Percentiles rank a stretch among this genome's conserved stretches.
phyloP scores from a whole-genome alignment of 2,888 invertebrate genomes.

The Ischnus inquisitorius region DNA sequence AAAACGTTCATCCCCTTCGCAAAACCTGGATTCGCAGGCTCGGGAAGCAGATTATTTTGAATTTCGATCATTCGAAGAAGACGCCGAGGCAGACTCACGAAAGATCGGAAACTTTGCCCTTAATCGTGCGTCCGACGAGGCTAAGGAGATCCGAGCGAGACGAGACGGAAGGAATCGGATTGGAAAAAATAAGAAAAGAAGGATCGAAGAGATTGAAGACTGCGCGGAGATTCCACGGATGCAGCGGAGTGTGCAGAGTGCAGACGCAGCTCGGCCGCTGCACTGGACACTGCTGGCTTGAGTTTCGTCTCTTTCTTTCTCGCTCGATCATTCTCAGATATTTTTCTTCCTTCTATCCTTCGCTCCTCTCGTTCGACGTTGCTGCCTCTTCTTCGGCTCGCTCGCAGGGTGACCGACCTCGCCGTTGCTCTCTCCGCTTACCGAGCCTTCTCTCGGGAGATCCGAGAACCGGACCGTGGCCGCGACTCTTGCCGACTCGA shows the following conservation, averaged over 20 bases:
- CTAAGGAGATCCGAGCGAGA: constrained; percentile 8
- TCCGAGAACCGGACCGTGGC: constrained; percentile 74
- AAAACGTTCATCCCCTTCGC: no score
- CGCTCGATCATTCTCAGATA: constrained; percentile 30
- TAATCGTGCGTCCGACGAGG: constrained; percentile 26
- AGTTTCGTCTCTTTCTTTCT: constrained; percentile 51
- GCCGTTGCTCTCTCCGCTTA: constrained; percentile 37
- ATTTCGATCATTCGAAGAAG: neutral
- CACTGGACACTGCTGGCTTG: constrained; percentile 66
- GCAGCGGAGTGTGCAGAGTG: constrained; percentile 52
- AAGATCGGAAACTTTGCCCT: constrained; percentile 12
- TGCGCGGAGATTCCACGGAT: constrained; percentile 37
- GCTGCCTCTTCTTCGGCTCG: constrained; percentile 53
- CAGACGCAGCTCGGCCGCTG: constrained; percentile 48
- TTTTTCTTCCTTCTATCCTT: constrained; percentile 49
- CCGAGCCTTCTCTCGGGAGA: constrained; percentile 64
- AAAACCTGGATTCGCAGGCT: neutral
- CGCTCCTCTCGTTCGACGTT: constrained; percentile 35
- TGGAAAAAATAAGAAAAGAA: neutral
- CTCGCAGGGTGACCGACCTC: constrained; percentile 80
- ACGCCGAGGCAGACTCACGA: neutral
- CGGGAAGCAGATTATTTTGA: neutral
- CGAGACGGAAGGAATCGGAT: neutral
- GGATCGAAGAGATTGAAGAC: constrained; percentile 39
- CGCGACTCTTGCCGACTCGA: constrained; percentile 33